Percentiles rank a stretch among this genome's conserved stretches.
Evolutionary conservation across 2,113 vertebrate species (phyloP).

Genomic region (Tenebrosternarchus preto): DNA sequence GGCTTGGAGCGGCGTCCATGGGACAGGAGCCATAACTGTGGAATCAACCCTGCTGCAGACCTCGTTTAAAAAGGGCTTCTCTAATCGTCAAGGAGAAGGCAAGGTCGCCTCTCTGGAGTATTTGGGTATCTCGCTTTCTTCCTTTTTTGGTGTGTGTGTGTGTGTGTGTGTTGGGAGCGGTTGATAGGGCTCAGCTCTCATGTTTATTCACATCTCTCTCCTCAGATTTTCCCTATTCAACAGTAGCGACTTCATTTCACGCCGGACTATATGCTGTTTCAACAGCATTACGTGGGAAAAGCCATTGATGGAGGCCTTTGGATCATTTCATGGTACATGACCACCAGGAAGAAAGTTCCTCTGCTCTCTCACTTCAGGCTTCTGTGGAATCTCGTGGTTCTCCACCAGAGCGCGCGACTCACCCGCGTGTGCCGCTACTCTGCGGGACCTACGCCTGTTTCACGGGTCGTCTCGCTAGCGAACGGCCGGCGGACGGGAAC

Average conservation of each 20-base stretch:
- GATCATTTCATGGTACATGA: conserved; percentile 60
- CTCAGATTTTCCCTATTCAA: conserved; percentile 44
- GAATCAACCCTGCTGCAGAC: conserved; percentile 58
- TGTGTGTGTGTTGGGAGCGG: background rate
- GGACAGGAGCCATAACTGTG: conserved; percentile 66
- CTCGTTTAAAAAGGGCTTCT: conserved; percentile 59
- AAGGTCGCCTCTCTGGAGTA: conserved; percentile 67
- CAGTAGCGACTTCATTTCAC: conserved; percentile 58
- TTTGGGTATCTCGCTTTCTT: conserved; percentile 15
- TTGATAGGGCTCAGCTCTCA: conserved; percentile 27
- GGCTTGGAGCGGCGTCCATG: conserved; percentile 54
- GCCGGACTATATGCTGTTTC: conserved; percentile 56
- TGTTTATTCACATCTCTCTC: conserved; percentile 56
- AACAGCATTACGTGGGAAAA: conserved; percentile 55
- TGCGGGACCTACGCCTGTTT: too few relatives aligned
- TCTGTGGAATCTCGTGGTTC: conserved; percentile 32
- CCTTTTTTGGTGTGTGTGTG: conserved; percentile 34
- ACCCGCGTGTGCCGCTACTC: too few relatives aligned
- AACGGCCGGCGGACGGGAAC: too few relatives aligned
- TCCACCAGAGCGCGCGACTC: too few relatives aligned
- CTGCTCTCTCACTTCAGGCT: conserved; percentile 26
- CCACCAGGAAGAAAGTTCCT: conserved; percentile 34
- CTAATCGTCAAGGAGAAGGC: conserved; percentile 62
- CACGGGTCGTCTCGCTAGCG: too few relatives aligned
- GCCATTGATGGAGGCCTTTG: conserved; percentile 50